Conservation (phyloP, 1,140 invertebrate species). For the Calosoma granatense region DNA sequence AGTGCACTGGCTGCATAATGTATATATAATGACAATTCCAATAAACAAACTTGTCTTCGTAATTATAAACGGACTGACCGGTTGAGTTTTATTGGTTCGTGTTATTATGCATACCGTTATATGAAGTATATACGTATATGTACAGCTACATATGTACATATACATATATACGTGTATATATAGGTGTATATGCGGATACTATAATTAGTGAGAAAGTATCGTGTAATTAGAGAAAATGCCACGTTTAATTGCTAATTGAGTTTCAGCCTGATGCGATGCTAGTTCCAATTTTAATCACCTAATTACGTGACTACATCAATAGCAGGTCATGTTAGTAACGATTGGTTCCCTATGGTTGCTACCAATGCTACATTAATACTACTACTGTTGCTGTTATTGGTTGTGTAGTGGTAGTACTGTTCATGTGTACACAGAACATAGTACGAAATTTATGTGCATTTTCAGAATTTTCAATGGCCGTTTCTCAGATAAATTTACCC, state of each 20-base stretch:
- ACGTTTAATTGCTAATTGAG: constrained; percentile 55
- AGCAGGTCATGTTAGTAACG: constrained; percentile 4
- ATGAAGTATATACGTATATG: neutral
- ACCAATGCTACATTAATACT: no score
- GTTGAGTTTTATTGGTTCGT: constrained; percentile 1
- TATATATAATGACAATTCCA: constrained; percentile 9
- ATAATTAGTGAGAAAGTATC: constrained; percentile 49
- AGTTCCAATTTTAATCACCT: constrained; percentile 54
- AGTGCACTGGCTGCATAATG: constrained; percentile 8
- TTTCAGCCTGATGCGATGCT: constrained; percentile 44
- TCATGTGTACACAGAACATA: no score
- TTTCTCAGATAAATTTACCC: no score
- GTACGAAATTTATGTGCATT: no score
- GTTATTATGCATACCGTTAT: constrained; percentile 8
- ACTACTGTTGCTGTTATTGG: no score
- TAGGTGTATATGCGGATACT: constrained; percentile 10
- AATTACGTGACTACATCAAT: constrained; percentile 46
- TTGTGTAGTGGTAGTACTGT: no score
- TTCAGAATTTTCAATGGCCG: no score
- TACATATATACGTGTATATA: neutral
- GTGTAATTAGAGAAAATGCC: constrained; percentile 51
- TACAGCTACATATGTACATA: neutral
- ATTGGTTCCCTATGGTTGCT: constrained; percentile 3
- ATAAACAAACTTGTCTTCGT: constrained; percentile 8
- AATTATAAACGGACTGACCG: neutral